Evolutionary conservation across 2,797 vertebrate genomes (phyloP).

Genomic region (Diceros bicornis): DNA sequence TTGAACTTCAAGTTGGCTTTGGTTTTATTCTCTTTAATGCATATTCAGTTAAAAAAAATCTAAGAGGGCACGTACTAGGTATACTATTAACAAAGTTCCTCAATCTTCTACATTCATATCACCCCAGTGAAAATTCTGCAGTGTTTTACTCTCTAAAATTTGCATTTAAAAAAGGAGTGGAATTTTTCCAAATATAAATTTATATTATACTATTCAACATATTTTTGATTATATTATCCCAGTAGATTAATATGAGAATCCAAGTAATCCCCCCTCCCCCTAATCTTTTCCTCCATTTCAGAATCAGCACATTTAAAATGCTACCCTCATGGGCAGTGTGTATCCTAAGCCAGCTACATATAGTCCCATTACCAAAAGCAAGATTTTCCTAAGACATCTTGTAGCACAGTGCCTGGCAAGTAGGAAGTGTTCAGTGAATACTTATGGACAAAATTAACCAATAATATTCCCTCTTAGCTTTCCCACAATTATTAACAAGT

Average conservation of each 20-base stretch:
- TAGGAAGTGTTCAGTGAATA: background rate
- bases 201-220: background rate
- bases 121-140: background rate
- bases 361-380: background rate
- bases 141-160: background rate
- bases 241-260: background rate
- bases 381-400: background rate
- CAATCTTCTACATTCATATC: background rate
- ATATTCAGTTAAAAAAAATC: background rate
- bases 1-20: conserved; percentile 9
- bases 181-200: background rate
- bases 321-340: background rate
- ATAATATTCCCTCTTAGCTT: background rate
- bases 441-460: background rate
- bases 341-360: background rate
- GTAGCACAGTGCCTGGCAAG: background rate
- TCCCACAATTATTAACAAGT: background rate
- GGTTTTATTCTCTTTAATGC: background rate
- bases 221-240: background rate
- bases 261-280: background rate
- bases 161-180: background rate
- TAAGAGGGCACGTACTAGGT: background rate
- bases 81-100: background rate
- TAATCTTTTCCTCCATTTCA: background rate
- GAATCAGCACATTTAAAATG: background rate